phyloP scores from a whole-genome alignment of 1,140 invertebrate genomes.

The Ganaspis sp. region DNA sequence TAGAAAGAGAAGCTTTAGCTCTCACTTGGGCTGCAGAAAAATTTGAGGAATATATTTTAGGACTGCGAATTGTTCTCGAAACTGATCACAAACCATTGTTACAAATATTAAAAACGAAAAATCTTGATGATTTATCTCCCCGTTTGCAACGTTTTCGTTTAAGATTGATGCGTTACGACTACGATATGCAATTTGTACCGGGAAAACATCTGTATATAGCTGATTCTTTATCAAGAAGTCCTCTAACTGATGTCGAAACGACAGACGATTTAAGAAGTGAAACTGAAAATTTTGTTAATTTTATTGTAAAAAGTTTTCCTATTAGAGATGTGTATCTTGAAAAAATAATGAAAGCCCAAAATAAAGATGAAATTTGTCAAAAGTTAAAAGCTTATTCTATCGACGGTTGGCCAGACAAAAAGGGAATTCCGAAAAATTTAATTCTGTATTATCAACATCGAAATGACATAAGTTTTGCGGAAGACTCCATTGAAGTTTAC shows the following conservation, averaged over 20 bases:
- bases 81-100: constrained; percentile 63
- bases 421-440: constrained; percentile 16
- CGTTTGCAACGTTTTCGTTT: constrained; percentile 66
- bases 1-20: constrained; percentile 69
- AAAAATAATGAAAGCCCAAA: constrained; percentile 44
- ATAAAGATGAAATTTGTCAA: constrained; percentile 42
- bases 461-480: constrained; percentile 37
- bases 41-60: constrained; percentile 62
- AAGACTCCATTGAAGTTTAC: too few relatives aligned
- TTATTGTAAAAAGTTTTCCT: constrained; percentile 39
- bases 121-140: constrained; percentile 60
- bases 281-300: constrained; percentile 43
- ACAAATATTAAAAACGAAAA: constrained; percentile 52
- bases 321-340: constrained; percentile 41
- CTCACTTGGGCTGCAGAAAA: constrained; percentile 59
- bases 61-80: constrained; percentile 48
- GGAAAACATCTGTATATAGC: constrained; percentile 61
- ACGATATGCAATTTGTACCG: constrained; percentile 55
- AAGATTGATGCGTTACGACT: constrained; percentile 61
- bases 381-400: constrained; percentile 41
- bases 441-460: constrained; percentile 45
- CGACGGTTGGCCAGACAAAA: constrained; percentile 39
- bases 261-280: constrained; percentile 39
- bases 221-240: constrained; percentile 58
- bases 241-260: constrained; percentile 24